phyloP scores from a whole-genome alignment of 2,888 invertebrate genomes.

The Ochropleura plecta region DNA sequence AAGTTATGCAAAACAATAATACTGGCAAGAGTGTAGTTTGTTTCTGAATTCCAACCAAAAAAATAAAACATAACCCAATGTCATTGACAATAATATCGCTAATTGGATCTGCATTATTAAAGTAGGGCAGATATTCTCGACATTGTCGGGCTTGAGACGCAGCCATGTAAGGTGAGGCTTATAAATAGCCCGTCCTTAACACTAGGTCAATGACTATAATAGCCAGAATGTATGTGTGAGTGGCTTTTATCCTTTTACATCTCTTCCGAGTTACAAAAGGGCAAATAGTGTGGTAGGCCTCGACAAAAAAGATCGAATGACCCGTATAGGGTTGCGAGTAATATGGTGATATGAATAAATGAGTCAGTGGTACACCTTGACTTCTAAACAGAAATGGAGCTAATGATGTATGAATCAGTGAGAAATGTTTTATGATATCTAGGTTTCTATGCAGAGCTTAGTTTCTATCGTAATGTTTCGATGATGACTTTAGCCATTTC shows the following conservation, averaged over 20 bases:
- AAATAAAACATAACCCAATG: constrained; percentile 12
- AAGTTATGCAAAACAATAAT: not conserved
- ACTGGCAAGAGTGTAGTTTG: not conserved
- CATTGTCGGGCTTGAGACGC: constrained; percentile 29
- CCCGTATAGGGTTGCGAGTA: constrained; percentile 40
- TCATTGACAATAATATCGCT: constrained; percentile 28
- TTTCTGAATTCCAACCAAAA: constrained; percentile 37
- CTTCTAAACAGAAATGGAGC: constrained; percentile 42
- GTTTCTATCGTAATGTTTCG: constrained; percentile 17
- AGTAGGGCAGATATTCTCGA: constrained; percentile 54
- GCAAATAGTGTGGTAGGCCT: constrained; percentile 46
- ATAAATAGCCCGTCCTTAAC: constrained; percentile 56
- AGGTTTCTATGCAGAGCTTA: constrained; percentile 27
- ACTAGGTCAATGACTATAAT: constrained; percentile 63
- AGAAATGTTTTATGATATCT: constrained; percentile 27
- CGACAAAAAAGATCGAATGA: constrained; percentile 39
- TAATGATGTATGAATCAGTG: constrained; percentile 52
- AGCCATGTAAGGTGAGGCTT: constrained; percentile 45
- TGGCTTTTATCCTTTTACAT: constrained; percentile 55
- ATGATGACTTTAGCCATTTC: constrained; percentile 18
- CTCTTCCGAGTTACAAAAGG: constrained; percentile 63
- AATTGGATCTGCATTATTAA: constrained; percentile 44
- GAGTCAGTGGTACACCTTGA: constrained; percentile 51
- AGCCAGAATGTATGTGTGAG: constrained; percentile 61
- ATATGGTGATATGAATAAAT: constrained; percentile 26